A percentile compares a stretch with the other conserved stretches of the same genome.
These are phyloP conservation scores for Myopa tessellatipennis DNA, from an alignment of 2,888 invertebrate genomes.

Conservation along the genomic window DNA sequence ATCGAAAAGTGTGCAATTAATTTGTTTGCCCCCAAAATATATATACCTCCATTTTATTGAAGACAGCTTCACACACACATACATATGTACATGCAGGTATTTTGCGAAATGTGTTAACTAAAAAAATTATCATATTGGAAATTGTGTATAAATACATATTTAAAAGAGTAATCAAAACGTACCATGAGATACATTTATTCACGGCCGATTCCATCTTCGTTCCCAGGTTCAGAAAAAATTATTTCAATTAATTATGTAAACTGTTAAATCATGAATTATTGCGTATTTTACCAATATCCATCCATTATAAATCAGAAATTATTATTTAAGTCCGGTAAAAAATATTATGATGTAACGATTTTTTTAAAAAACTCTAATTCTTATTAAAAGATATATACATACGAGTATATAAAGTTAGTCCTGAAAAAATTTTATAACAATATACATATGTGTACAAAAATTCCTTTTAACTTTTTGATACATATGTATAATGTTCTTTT, in stretches of 20 bases:
- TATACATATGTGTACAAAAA: too few relatives aligned
- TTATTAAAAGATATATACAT: not conserved
- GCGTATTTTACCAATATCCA: not conserved
- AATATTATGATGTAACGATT: not conserved
- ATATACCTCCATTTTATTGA: conserved; percentile 44
- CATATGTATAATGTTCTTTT: too few relatives aligned
- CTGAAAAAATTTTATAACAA: too few relatives aligned
- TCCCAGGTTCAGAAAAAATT: not conserved
- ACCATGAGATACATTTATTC: too few relatives aligned
- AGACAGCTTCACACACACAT: conserved; percentile 18
- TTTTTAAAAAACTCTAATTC: too few relatives aligned
- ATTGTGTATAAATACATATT: not conserved
- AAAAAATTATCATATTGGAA: not conserved
- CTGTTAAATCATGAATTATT: not conserved
- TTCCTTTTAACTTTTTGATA: too few relatives aligned
- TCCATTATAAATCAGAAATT: not conserved
- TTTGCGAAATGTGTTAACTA: not conserved
- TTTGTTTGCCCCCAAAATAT: conserved; percentile 44
- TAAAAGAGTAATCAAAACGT: too few relatives aligned
- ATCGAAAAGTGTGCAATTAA: conserved; percentile 40
- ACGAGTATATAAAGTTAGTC: too few relatives aligned
- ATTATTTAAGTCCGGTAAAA: not conserved
- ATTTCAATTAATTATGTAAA: not conserved
- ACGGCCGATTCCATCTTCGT: too few relatives aligned
- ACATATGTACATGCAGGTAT: not conserved